Conservation (phyloP, 2,797 vertebrate species). For the Cryptoblepharus egeriae region DNA sequence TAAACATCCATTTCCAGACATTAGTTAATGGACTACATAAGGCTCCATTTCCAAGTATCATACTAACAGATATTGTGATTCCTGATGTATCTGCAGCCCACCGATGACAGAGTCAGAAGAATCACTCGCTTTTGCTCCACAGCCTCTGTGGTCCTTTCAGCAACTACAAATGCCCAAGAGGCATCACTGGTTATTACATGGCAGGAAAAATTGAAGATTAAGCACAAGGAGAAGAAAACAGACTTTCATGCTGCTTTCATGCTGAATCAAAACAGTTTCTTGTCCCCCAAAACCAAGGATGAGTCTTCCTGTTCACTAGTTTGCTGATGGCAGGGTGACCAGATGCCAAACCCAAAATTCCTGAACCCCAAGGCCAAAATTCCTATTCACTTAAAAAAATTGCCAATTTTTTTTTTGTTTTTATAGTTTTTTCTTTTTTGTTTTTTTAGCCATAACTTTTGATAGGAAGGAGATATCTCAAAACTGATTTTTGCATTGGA, state of each 20-base stretch:
- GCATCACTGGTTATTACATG: background rate
- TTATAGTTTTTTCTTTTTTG: no score
- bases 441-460: no score
- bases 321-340: background rate
- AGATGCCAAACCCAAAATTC: no score
- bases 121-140: background rate
- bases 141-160: background rate
- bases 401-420: no score
- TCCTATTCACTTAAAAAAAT: no score
- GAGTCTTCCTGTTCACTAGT: background rate
- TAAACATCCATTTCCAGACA: background rate
- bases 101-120: background rate
- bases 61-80: background rate
- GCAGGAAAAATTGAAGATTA: background rate
- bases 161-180: background rate
- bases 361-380: no score
- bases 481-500: no score
- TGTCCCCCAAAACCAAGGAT: background rate
- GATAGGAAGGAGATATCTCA: no score
- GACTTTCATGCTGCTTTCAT: background rate
- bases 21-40: background rate
- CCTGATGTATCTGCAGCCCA: slow-evolving; percentile 2
- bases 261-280: background rate
- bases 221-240: background rate
- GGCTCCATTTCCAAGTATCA: background rate